A percentile compares a stretch with the other conserved stretches of the same genome.
These are phyloP conservation scores for Eupithecia dodoneata DNA, from an alignment of 2,888 invertebrate species.

Conservation along the genomic window DNA sequence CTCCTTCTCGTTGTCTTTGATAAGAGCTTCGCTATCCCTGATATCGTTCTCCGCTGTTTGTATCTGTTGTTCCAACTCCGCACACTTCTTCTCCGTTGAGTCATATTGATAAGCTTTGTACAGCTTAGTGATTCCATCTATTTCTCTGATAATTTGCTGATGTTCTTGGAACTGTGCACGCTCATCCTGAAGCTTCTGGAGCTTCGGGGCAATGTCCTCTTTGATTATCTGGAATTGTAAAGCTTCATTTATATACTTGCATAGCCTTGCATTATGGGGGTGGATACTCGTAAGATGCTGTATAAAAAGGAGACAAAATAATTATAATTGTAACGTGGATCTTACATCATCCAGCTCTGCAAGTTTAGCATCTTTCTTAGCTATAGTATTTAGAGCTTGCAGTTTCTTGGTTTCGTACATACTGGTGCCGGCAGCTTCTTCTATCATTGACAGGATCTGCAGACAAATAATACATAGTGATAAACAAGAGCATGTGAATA, in stretches of 20 bases:
- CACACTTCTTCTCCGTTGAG: constrained; percentile 77
- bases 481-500: neutral
- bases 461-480: constrained; percentile 9
- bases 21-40: constrained; percentile 78
- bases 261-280: neutral
- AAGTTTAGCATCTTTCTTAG: constrained; percentile 96
- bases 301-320: constrained; percentile 2
- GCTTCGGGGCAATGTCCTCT: constrained; percentile 96
- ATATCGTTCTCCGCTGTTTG: constrained; percentile 84
- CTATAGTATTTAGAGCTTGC: constrained; percentile 92
- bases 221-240: constrained; percentile 82
- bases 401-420: constrained; percentile 98
- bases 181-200: constrained; percentile 94
- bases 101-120: constrained; percentile 12
- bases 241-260: neutral
- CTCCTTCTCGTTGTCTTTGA: constrained; percentile 82
- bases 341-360: constrained; percentile 91
- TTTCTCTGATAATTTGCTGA: constrained; percentile 92
- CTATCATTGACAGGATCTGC: constrained; percentile 97
- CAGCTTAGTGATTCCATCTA: constrained; percentile 79
- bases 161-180: constrained; percentile 93
- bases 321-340: neutral
- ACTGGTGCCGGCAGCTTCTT: constrained; percentile 99
- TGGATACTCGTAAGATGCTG: neutral
- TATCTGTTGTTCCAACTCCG: constrained; percentile 81